These are phyloP conservation scores for Pelvicachromis taeniatus DNA, from an alignment of 2,113 vertebrate genomes.

Conservation along the genomic window DNA sequence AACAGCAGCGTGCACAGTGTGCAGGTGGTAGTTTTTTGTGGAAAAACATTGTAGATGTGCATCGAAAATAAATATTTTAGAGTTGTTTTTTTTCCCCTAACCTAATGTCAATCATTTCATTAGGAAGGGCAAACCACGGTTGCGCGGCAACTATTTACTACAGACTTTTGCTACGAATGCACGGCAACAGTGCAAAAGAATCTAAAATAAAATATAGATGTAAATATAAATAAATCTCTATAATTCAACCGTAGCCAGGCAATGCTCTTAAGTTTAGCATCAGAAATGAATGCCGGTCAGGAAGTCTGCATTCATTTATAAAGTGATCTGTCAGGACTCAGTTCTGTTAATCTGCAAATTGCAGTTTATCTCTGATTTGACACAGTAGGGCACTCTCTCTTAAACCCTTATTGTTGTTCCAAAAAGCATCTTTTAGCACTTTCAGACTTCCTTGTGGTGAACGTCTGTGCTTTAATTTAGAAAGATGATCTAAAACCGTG, in stretches of 20 bases:
- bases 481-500: not conserved
- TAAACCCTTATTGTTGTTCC: not conserved
- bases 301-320: not conserved
- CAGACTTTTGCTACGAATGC: not conserved
- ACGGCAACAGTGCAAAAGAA: not conserved
- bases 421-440: not conserved
- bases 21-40: not conserved
- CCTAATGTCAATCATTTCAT: not conserved
- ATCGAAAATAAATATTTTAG: not conserved
- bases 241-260: not conserved
- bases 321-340: not conserved
- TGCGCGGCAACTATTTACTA: not conserved
- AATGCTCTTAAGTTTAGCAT: not conserved
- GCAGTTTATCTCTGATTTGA: not conserved
- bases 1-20: not conserved
- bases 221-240: not conserved
- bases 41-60: not conserved
- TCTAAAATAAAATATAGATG: not conserved
- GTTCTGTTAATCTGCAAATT: not conserved
- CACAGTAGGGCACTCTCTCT: not conserved
- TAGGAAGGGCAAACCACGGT: not conserved
- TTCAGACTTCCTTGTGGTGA: not conserved
- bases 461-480: not conserved
- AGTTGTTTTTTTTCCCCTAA: not conserved
- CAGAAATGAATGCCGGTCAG: not conserved